phyloP scores from a whole-genome alignment of 2,797 vertebrate genomes.

The Knipowitschia caucasica region DNA sequence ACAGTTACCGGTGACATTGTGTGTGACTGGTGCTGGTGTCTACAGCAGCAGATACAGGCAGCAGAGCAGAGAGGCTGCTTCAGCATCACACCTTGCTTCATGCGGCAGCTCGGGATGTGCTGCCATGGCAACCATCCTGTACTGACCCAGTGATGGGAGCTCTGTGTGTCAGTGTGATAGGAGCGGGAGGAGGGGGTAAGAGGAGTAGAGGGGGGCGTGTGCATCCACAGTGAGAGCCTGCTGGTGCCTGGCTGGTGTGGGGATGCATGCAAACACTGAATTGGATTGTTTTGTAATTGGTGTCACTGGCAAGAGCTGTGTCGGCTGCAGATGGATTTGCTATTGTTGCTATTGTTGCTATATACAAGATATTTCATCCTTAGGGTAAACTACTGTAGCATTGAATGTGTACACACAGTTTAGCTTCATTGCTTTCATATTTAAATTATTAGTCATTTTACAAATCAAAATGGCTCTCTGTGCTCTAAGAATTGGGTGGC shows the following conservation, averaged over 20 bases:
- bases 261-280: slow-evolving; percentile 22
- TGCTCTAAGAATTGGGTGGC: no score
- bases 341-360: slow-evolving; percentile 16
- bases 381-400: no score
- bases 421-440: background rate
- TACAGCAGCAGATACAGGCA: slow-evolving; percentile 29
- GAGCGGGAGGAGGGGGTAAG: slow-evolving; percentile 33
- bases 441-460: no score
- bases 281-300: slow-evolving; percentile 33
- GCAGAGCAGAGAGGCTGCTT: slow-evolving; percentile 51
- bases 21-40: slow-evolving; percentile 15
- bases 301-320: slow-evolving; percentile 12
- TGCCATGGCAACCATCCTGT: slow-evolving; percentile 79
- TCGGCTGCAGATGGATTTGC: slow-evolving; percentile 16
- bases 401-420: no score
- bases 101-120: slow-evolving; percentile 75
- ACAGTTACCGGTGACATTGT: slow-evolving; percentile 35
- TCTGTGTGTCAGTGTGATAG: slow-evolving; percentile 67
- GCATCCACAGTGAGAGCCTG: slow-evolving; percentile 7
- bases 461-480: no score
- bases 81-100: slow-evolving; percentile 70
- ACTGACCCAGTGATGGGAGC: slow-evolving; percentile 69
- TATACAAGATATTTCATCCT: no score
- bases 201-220: slow-evolving; percentile 31
- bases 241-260: slow-evolving; percentile 9